Percentiles rank a stretch among this genome's conserved stretches.
phyloP scores from a whole-genome alignment of 2,888 invertebrate genomes.

The Pantelozetes paolii region DNA sequence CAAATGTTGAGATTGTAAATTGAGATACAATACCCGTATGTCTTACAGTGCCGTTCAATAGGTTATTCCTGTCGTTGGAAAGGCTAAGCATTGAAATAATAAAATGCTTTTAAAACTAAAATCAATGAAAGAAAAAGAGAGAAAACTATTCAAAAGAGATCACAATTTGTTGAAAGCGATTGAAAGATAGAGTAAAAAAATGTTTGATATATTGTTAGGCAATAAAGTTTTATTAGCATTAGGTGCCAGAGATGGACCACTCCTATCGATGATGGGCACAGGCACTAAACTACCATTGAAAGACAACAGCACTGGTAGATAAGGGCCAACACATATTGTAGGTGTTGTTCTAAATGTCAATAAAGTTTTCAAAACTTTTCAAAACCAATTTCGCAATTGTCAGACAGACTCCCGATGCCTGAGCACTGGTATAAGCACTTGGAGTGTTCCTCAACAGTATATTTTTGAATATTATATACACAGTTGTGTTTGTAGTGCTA shows the following conservation, averaged over 20 bases:
- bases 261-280: not conserved
- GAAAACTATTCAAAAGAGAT: not conserved
- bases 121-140: not conserved
- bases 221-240: slow-evolving; percentile 20
- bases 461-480: not conserved
- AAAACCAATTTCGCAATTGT: not conserved
- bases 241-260: slow-evolving; percentile 11
- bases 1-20: too few relatives aligned
- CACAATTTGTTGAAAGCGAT: slow-evolving; percentile 1
- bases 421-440: not conserved
- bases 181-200: slow-evolving; percentile 1
- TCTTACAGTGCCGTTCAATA: too few relatives aligned
- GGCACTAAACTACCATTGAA: not conserved
- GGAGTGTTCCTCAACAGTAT: not conserved
- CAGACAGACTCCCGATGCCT: not conserved
- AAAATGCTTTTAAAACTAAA: too few relatives aligned
- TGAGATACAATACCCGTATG: too few relatives aligned
- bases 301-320: not conserved
- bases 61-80: too few relatives aligned
- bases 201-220: slow-evolving; percentile 13
- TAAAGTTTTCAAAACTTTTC: slow-evolving; percentile 17
- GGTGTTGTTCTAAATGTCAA: slow-evolving; percentile 23
- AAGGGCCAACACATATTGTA: not conserved
- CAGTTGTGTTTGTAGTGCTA: not conserved
- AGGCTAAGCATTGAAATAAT: too few relatives aligned